Conservation (phyloP, 1,140 invertebrate species). For the Triops longicaudatus region DNA sequence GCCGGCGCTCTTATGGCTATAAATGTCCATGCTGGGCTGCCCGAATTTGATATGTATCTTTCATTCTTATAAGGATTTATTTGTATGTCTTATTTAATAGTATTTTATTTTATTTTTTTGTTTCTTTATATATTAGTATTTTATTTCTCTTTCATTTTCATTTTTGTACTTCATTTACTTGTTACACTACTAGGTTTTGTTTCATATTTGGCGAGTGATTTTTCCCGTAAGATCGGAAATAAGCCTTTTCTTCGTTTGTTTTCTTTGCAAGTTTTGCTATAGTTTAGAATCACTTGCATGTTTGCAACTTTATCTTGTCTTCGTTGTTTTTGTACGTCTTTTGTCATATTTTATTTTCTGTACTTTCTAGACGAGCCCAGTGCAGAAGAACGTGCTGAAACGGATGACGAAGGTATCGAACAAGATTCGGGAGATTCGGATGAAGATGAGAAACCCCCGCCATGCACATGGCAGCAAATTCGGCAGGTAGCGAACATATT, state of each 20-base stretch:
- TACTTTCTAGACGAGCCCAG: conserved; percentile 30
- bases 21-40: not conserved
- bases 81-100: too few relatives aligned
- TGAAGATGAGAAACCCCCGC: conserved; percentile 38
- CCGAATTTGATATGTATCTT: too few relatives aligned
- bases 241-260: too few relatives aligned
- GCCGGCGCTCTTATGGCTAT: conserved; percentile 18
- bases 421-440: conserved; percentile 70
- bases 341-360: conserved; percentile 21
- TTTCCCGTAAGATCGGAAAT: too few relatives aligned
- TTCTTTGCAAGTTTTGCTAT: too few relatives aligned
- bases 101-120: not conserved
- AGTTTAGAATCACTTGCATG: too few relatives aligned
- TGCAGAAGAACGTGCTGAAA: conserved; percentile 48
- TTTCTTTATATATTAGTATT: conserved; percentile 15
- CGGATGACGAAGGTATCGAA: conserved; percentile 83
- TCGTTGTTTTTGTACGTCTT: conserved; percentile 18
- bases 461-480: conserved; percentile 33
- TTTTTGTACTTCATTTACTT: too few relatives aligned
- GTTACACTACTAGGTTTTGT: too few relatives aligned
- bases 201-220: too few relatives aligned
- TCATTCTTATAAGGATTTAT: too few relatives aligned
- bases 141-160: too few relatives aligned
- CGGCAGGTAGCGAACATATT: conserved; percentile 24
- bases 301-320: too few relatives aligned